Evolutionary conservation across 2,797 vertebrate genomes (phyloP).

Genomic region (Sebastolobus altivelis): DNA sequence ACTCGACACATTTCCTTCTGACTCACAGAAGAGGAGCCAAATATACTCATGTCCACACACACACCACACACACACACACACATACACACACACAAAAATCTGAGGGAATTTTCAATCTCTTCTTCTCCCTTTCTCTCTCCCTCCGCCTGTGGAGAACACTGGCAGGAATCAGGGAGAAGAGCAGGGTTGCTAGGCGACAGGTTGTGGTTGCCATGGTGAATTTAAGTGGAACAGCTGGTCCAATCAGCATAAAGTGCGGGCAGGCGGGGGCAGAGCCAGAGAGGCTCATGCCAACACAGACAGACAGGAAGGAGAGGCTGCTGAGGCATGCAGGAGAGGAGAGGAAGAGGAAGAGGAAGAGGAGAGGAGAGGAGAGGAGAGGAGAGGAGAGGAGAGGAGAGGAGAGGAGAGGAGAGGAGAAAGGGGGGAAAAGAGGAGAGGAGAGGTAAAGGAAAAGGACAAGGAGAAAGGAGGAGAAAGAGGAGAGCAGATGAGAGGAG

Average conservation of each 20-base stretch:
- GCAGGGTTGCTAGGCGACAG: constrained; percentile 94
- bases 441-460: background rate
- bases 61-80: constrained; percentile 19
- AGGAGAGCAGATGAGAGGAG: constrained; percentile 49
- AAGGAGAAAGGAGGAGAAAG: background rate
- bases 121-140: constrained; percentile 78
- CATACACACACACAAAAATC: constrained; percentile 65
- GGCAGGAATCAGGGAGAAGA: constrained; percentile 89
- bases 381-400: background rate
- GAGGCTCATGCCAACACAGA: constrained; percentile 88
- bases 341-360: constrained; percentile 14
- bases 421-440: background rate
- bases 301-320: constrained; percentile 87
- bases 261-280: constrained; percentile 90
- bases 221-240: constrained; percentile 95
- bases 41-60: constrained; percentile 45
- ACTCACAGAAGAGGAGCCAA: constrained; percentile 67
- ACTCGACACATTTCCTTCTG: constrained; percentile 73
- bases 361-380: background rate
- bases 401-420: background rate
- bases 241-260: constrained; percentile 93
- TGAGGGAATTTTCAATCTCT: constrained; percentile 86
- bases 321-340: constrained; percentile 80
- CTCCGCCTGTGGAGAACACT: constrained; percentile 93
- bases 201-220: constrained; percentile 99